These are phyloP conservation scores for Ageneiosus marmoratus DNA, from an alignment of 2,113 vertebrate species.

Conservation along the genomic window DNA sequence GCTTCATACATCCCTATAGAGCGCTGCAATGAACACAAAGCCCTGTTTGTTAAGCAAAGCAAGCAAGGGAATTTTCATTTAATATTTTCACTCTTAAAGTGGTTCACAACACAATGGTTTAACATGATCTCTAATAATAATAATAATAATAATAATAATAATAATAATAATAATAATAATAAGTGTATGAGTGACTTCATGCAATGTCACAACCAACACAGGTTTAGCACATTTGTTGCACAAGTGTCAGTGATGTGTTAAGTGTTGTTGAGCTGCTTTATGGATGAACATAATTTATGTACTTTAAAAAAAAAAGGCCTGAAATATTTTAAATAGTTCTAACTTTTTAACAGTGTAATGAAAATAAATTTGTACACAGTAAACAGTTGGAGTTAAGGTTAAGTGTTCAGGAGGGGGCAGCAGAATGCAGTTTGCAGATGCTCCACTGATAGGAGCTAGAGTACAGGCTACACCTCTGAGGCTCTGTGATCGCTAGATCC, in stretches of 20 bases:
- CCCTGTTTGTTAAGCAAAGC: not conserved
- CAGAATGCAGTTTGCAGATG: slow-evolving; percentile 11
- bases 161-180: not conserved
- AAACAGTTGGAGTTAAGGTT: not conserved
- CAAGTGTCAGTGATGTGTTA: not conserved
- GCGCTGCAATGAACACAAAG: slow-evolving; percentile 20
- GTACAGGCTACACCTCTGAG: not conserved
- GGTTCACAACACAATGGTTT: not conserved
- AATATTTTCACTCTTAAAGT: not conserved
- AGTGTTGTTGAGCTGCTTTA: not conserved
- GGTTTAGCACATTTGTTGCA: not conserved
- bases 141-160: not conserved
- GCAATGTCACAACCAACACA: not conserved
- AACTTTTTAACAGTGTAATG: not conserved
- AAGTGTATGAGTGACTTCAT: not conserved
- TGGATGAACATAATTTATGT: not conserved
- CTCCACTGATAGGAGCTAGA: not conserved
- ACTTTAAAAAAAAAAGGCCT: not conserved
- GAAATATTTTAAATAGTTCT: not conserved
- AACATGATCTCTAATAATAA: not conserved
- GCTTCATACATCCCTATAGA: slow-evolving; percentile 34
- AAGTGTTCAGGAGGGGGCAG: slow-evolving; percentile 38
- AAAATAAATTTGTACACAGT: not conserved
- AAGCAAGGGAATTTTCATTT: no score
- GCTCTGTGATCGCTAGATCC: not conserved